Evolutionary conservation across 2,888 invertebrate species (phyloP), one percentile per base, ranked within the genome.

Genomic region (Amphipoea oculea): DNA sequence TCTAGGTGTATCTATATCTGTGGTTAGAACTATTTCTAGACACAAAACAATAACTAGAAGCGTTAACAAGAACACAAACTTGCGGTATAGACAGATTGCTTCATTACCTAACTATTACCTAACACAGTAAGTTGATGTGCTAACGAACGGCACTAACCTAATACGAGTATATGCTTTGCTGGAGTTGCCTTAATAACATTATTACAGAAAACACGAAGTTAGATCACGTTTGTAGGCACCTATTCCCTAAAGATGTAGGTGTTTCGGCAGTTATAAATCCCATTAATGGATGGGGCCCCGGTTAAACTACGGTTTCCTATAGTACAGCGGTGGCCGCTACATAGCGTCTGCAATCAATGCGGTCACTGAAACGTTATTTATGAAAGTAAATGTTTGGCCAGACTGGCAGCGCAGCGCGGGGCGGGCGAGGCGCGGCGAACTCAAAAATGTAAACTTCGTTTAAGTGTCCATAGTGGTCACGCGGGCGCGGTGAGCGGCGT

Each of bases 71-170:
- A 63, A 48, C 11, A n/a, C 42, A 66, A 81, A 78, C 74, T 72
- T 69, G 65, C 57, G 78, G 69, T 66, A 78, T 29, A 71, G 36
- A 72, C 72, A 76, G 74, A 78, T 75, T 73, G 81, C 51, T 77
- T 81, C 65, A 75, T 86, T 73, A 73, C 60, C 23, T 57, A 75
- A 78, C 83, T 80, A 73, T 76, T 80, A 60, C 57, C 36, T 71
- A 78, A 83, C 60, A 66, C 57, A 65, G 42, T 51, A 17, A 73
- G 79, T 74, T 80, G 83, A 86, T 81, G 72, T 68, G 67, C 62
- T 86, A 79, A 86, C 72, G 63, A 81, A 81, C 69, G 23, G 54
- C n/a, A 40, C 63, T 73, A 80, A 76, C 57, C 29, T 57, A 40
- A 65, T 77, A n/a, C n/a, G n/a, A n/a, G n/a, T n/a, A 84, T 81